phyloP scores from a whole-genome alignment of 35 echinoderm and acorn worm genomes.

The Lytechinus variegatus region DNA sequence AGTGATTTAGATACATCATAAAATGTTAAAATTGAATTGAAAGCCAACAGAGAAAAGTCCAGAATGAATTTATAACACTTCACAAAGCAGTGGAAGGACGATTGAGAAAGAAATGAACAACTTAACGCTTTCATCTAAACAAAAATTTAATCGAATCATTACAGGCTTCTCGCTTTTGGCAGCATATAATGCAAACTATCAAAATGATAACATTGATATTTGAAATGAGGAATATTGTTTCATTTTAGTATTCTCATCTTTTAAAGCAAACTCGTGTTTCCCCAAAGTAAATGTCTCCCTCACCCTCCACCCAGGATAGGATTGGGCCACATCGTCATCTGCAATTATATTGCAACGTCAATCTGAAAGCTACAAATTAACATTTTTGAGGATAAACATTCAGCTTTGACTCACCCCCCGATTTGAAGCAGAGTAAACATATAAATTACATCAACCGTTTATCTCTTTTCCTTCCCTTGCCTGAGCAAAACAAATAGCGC shows the following conservation, averaged over 20 bases:
- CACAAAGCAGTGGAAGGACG: too few species aligned
- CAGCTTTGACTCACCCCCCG: slow-evolving; percentile 29
- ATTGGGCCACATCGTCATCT: background rate
- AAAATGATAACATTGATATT: too few species aligned
- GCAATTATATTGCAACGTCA: background rate
- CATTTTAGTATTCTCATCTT: too few species aligned
- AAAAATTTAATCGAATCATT: too few species aligned
- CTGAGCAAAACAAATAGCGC: slow-evolving; percentile 31
- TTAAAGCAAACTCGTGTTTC: background rate
- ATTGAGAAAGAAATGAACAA: too few species aligned
- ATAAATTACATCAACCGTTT: slow-evolving; percentile 43
- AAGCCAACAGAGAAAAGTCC: too few species aligned
- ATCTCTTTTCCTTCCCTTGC: slow-evolving; percentile 15
- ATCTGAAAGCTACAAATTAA: slow-evolving; percentile 34
- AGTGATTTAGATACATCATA: background rate
- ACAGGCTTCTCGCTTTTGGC: too few species aligned
- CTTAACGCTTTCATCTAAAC: too few species aligned
- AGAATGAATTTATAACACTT: too few species aligned
- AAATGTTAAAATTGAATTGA: background rate
- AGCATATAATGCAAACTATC: too few species aligned
- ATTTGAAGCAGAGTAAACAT: slow-evolving; percentile 24
- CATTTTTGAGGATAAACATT: slow-evolving; percentile 27
- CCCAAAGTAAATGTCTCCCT: background rate
- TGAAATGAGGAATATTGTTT: too few species aligned
- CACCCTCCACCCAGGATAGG: background rate